Evolutionary conservation across 1,140 invertebrate genomes (phyloP).

Genomic region (Zaprionus camerounensis): DNA sequence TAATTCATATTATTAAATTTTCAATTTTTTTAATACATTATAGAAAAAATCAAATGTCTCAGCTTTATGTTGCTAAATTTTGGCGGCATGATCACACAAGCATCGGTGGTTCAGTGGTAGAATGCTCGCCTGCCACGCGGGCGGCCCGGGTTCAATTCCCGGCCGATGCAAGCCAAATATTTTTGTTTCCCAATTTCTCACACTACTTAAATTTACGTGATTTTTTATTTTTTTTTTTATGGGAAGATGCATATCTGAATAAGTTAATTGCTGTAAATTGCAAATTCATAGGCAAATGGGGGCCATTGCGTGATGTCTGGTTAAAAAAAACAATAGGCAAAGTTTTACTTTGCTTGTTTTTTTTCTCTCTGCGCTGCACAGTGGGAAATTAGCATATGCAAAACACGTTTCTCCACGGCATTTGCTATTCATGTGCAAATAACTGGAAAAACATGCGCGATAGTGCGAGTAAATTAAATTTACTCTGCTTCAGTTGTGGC

Average conservation of each 20-base stretch:
- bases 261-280: conserved; percentile 34
- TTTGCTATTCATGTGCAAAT: conserved; percentile 60
- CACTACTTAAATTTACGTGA: neutral
- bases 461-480: conserved; percentile 52
- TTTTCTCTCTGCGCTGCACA: conserved; percentile 4
- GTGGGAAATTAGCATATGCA: conserved; percentile 57
- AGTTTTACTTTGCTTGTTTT: conserved; percentile 36
- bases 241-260: conserved; percentile 22
- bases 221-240: neutral
- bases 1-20: too few relatives aligned
- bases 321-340: conserved; percentile 37
- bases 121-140: conserved; percentile 93
- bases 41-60: neutral
- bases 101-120: conserved; percentile 87
- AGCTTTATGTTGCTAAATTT: neutral
- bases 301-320: conserved; percentile 47
- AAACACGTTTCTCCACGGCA: conserved; percentile 65
- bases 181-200: neutral
- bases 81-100: neutral
- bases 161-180: conserved; percentile 88
- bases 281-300: conserved; percentile 25
- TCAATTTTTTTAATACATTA: neutral
- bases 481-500: conserved; percentile 24
- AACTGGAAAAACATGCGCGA: conserved; percentile 67
- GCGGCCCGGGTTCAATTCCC: conserved; percentile 94